Base-by-base conservation (phyloP, 92 coral and sea anemone genomes). In the Umimayanthus chanpuru region DNA sequence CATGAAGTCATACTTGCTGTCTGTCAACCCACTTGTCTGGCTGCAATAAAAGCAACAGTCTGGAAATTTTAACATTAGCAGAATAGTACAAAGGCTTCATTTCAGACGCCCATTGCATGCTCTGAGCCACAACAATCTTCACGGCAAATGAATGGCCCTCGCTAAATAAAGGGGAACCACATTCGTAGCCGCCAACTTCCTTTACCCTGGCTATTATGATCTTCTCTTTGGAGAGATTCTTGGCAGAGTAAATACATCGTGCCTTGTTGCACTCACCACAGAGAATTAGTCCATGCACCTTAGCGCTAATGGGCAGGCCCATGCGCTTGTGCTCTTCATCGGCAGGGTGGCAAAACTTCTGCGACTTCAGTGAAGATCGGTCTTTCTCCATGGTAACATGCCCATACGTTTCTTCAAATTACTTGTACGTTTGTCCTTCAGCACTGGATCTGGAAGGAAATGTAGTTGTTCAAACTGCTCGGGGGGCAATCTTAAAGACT, bases 191-290 rank as follows among this genome's bases (percentile, higher is more conserved):
- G 26, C 81, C 16, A n/a, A 5, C 81, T 53, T 77, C 81, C 80
- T 44, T 39, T 1, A 77, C 29, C 29, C 81, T 43, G 11, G 81
- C 58, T 29, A 77, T 9, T 44, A 64, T 64, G 3, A 41, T 53
- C 29, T 77, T 38, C 32, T 77, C 81, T 20, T 77, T 77, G 2
- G 58, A 77, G 4, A 77, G 81, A 9, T 77, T 77, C 61, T 77
- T 77, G 36, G 58, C 53, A 0, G 81, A n/a, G 14, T 43, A 77
- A 4, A 44, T 77, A 28, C 81, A 77, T 11, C 81, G 61, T 50
- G 36, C 53, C 64, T 77, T 43, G 81, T 77, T 21, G 64, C 81
- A 77, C 16, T 77, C 81, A 6, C 36, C 81, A n/a, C 81, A 77
- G 2, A 44, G 16, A 25, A 77, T 77, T 0, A 77, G 64, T 77